These are phyloP conservation scores for Zenarchopterus dispar DNA, from an alignment of 2,797 vertebrate species.

Conservation along the genomic window DNA sequence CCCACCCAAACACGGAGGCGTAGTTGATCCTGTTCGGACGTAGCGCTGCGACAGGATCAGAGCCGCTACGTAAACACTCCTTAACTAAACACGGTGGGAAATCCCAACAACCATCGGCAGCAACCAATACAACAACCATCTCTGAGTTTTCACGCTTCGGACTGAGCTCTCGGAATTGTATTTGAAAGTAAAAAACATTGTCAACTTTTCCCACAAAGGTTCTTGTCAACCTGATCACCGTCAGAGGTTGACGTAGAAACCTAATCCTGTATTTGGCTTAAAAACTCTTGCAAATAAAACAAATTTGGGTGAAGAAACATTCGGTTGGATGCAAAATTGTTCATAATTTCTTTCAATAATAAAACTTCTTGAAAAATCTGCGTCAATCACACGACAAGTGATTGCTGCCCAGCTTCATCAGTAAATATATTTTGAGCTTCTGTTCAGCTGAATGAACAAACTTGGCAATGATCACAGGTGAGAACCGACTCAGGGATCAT, in stretches of 20 bases:
- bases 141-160: constrained; percentile 27
- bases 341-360: too few relatives aligned
- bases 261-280: neutral
- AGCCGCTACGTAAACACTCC: constrained; percentile 69
- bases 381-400: too few relatives aligned
- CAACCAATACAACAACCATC: constrained; percentile 21
- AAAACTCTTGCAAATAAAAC: neutral
- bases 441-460: too few relatives aligned
- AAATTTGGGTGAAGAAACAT: too few relatives aligned
- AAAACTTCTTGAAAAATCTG: neutral
- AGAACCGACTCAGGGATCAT: too few relatives aligned
- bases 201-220: constrained; percentile 13
- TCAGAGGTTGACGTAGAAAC: too few relatives aligned
- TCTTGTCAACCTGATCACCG: too few relatives aligned
- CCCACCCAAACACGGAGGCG: constrained; percentile 44
- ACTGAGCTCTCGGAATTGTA: constrained; percentile 15
- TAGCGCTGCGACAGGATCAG: constrained; percentile 64
- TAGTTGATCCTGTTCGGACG: constrained; percentile 75
- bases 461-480: too few relatives aligned
- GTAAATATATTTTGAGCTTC: too few relatives aligned
- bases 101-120: constrained; percentile 17
- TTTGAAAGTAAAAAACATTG: neutral
- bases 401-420: too few relatives aligned
- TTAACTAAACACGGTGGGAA: constrained; percentile 73
- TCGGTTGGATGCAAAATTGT: too few relatives aligned